Base-by-base conservation (phyloP, 2,113 vertebrate species). In the Gobiocypris rarus region DNA sequence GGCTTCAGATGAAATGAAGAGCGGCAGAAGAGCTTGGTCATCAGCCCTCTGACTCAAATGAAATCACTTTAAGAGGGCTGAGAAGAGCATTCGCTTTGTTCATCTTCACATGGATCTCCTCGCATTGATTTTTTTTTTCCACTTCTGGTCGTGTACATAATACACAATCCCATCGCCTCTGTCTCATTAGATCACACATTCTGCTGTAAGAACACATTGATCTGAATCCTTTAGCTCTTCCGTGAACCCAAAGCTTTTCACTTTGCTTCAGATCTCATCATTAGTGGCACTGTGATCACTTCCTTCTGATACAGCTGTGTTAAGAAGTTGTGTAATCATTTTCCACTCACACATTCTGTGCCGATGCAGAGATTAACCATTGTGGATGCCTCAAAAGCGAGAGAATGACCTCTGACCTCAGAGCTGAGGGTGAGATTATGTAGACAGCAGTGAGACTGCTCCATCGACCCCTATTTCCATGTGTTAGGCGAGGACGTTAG, bases 251-350 rank as follows among this genome's bases (percentile, higher is more conserved):
- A 19, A 65, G 61, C 31, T 45, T 31, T 43, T 26, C 34, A 5
- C n/a, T 52, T 38, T 31, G n/a, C 19, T 78, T 75, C 22, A 50
- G 41, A 79, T 59, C 34, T 69, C 28, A 38, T 81, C 19, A 69
- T 69, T 69, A n/a, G 43, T 26, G 24, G 38, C 58, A 5, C 7
- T 26, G 15, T 79, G 15, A 79, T 63, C 58, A 22, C 28, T 41
- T 48, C 2, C 38, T 17, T 79, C 54, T 24, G 24, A 80, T 65
- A 17, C n/a, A 65, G 77, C 38, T 48, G 38, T 41, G n/a, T 81
- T 81, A 69, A 65, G 75, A 77, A 77, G 58, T 80, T 65, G 41
- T 63, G n/a, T 65, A 65, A 81, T 81, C 17, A 15, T 50, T 65
- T 81, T n/a, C 45, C 26, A 52, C 26, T 67, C 24, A 15, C 50